Percentiles rank a stretch among this genome's conserved stretches.
These are phyloP conservation scores for Trachops cirrhosus DNA, from an alignment of 2,797 vertebrate genomes.

Conservation along the genomic window DNA sequence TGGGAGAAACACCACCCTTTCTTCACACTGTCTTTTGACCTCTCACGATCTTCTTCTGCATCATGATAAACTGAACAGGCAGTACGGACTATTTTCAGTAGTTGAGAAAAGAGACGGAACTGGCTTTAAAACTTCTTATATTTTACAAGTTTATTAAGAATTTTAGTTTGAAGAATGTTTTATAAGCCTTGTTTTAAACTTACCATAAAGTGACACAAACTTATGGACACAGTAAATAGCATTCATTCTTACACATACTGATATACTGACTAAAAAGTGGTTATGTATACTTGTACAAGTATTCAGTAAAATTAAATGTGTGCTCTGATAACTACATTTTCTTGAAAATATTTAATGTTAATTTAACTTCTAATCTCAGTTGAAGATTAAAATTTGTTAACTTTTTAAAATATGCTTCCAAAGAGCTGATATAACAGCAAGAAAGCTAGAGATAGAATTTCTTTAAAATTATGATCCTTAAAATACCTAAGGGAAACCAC, in stretches of 20 bases:
- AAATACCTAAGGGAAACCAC: neutral
- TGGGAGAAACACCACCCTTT: neutral
- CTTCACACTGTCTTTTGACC: neutral
- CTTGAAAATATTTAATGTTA: neutral
- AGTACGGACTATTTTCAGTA: neutral
- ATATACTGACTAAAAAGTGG: neutral
- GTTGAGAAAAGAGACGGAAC: neutral
- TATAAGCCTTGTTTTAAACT: neutral
- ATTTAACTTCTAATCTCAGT: neutral
- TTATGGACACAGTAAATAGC: neutral
- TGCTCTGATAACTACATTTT: neutral
- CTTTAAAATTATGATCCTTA: neutral
- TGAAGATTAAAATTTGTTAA: neutral
- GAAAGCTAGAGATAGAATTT: neutral
- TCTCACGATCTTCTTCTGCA: neutral
- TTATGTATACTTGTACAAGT: neutral
- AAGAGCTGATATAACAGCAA: neutral
- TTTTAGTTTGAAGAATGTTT: constrained; percentile 19
- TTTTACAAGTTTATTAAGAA: neutral
- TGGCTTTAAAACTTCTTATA: neutral
- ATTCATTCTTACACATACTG: neutral
- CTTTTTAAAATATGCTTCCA: neutral
- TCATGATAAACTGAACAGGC: neutral
- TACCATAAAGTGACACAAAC: constrained; percentile 13
- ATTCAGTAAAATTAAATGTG: neutral